A percentile compares a stretch with the other conserved stretches of the same genome.
Conservation (phyloP, 2,797 vertebrate species). For the Pseudotriccus pelzelni region DNA sequence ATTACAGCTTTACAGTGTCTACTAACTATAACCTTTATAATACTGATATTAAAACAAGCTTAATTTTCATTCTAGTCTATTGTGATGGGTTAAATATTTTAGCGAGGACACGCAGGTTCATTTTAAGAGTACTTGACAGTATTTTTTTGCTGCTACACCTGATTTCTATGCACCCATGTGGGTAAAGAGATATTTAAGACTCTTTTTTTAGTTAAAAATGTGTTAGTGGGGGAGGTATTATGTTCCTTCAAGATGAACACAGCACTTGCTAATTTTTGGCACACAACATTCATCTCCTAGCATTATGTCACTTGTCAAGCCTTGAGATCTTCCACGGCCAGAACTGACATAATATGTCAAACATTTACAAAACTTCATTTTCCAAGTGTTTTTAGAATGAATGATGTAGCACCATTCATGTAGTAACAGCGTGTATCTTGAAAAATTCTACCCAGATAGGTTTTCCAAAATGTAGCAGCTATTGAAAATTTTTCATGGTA, state of each 20-base stretch:
- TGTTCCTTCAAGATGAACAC: slow-evolving; percentile 8
- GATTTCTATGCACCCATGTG: neutral
- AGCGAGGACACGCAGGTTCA: neutral
- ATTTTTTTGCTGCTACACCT: neutral
- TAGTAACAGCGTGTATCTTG: neutral
- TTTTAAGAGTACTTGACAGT: neutral
- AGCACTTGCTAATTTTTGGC: slow-evolving; percentile 46
- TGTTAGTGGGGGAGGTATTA: neutral
- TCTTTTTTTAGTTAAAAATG: neutral
- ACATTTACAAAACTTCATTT: slow-evolving; percentile 26
- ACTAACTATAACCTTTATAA: neutral
- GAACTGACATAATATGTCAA: slow-evolving; percentile 40
- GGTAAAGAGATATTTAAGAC: neutral
- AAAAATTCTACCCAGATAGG: neutral
- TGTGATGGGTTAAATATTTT: neutral
- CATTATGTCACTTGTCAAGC: slow-evolving; percentile 40
- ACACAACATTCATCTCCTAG: neutral
- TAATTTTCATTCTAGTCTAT: neutral
- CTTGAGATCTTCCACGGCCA: slow-evolving; percentile 5
- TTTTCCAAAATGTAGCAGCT: neutral
- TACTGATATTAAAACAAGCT: neutral
- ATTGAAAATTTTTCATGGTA: neutral
- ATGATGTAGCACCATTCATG: neutral
- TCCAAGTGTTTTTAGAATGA: slow-evolving; percentile 26
- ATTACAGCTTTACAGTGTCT: neutral